Evolutionary conservation across 1,140 invertebrate species (phyloP), one percentile per base, ranked within the genome.

Genomic region (Samia ricini): DNA sequence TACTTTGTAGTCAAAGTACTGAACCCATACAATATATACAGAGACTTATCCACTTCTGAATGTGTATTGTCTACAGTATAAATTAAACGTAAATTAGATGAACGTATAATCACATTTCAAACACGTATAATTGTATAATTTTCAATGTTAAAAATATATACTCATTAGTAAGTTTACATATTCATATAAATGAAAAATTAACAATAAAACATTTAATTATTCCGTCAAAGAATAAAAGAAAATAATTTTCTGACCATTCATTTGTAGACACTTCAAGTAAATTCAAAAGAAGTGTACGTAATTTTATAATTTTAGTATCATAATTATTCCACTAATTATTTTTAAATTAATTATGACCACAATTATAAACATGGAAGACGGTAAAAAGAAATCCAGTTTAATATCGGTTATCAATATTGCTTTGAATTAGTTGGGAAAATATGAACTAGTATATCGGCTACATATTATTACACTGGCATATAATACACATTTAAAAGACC

Each of bases 401-500:
- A 8, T 26, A 8, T 26, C 26, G 26, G 8, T 4, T 4, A 26
- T 3, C 8, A 26, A 26, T 3, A 26, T 26, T 26, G 26, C 8
- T 4, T 26, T 42, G 33, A 12, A 15, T 42, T 15, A 15, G 4
- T 15, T 15, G 1, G 12, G 15, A 10, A 15, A 4, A 42, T 15
- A 42, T 42, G 12, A 42, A 1, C 1, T 42, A 15, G 12, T 15
- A 15, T 42, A 15, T 42, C n/a, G n/a, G 1, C 33, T 15, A 42
- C 33, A 26, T 26, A 26, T n/a, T n/a, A n/a, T n/a, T n/a, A n/a
- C n/a, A n/a, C n/a, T n/a, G n/a, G n/a, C n/a, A 42, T 42, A 42
- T 42, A 42, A 4, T 42, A 42, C n/a, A 15, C 33, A 42, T 42
- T 12, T 42, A 42, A 42, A 42, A 42, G 33, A 63, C 63, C 61